Evolutionary conservation across 2,797 vertebrate species (phyloP).

Genomic region (Scomberomorus guttatus): DNA sequence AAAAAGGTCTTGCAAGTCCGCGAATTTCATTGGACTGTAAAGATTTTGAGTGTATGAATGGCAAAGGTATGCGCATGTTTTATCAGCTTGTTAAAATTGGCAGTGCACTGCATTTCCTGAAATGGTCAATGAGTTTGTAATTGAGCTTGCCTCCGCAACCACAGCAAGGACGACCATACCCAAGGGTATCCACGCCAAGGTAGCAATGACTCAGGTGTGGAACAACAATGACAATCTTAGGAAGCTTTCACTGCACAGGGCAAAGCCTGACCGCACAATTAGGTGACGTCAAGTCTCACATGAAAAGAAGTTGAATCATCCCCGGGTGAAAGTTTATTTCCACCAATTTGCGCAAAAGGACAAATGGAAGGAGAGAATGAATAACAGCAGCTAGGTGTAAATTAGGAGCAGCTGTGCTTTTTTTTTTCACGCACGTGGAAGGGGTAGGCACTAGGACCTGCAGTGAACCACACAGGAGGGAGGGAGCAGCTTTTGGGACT

Average conservation of each 20-base stretch:
- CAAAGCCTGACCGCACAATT: slow-evolving; percentile 9
- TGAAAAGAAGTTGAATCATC: slow-evolving; percentile 39
- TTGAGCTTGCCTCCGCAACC: not conserved
- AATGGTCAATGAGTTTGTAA: not conserved
- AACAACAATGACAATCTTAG: slow-evolving; percentile 19
- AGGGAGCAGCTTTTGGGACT: slow-evolving; percentile 77
- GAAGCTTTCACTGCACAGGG: slow-evolving; percentile 24
- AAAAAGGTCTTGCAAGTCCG: slow-evolving; percentile 22
- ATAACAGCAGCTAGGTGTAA: slow-evolving; percentile 55
- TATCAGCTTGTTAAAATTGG: not conserved
- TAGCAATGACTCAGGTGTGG: slow-evolving; percentile 48
- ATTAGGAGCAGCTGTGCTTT: slow-evolving; percentile 55
- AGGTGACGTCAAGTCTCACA: slow-evolving; percentile 25
- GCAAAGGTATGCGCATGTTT: slow-evolving; percentile 4
- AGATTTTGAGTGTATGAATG: not conserved
- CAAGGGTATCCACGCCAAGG: not conserved
- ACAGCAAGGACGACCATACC: not conserved
- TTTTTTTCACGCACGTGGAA: slow-evolving; percentile 39
- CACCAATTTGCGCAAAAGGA: slow-evolving; percentile 11
- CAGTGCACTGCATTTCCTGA: not conserved
- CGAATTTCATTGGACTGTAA: slow-evolving; percentile 19
- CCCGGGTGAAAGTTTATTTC: slow-evolving; percentile 30
- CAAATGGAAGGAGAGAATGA: slow-evolving; percentile 48
- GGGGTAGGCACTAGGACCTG: slow-evolving; percentile 85
- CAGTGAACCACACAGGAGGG: slow-evolving; percentile 61